Conservation (phyloP, 2,113 vertebrate species). For the Heterotis niloticus region DNA sequence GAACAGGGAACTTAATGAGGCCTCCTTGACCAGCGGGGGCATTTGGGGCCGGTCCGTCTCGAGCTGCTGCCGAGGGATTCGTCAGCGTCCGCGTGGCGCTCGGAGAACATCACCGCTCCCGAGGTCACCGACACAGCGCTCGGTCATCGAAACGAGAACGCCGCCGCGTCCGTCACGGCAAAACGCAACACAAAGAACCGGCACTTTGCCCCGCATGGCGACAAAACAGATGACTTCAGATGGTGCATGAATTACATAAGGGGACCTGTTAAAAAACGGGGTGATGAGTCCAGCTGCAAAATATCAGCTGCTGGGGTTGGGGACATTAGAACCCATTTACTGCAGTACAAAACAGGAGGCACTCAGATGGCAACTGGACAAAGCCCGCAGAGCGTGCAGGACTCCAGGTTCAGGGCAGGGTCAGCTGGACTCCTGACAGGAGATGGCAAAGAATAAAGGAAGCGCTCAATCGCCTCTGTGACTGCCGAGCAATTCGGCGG, state of each 20-base stretch:
- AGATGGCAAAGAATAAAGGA: no score
- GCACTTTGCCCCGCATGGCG: neutral
- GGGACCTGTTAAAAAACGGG: no score
- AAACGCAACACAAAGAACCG: neutral
- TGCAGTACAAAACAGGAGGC: no score
- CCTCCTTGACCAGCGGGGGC: slow-evolving; percentile 16
- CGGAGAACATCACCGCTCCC: neutral
- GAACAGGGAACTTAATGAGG: slow-evolving; percentile 3
- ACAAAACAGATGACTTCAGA: neutral
- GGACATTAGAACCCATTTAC: no score
- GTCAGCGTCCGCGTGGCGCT: neutral
- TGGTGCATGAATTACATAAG: neutral
- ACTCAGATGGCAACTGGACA: no score
- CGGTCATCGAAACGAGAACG: slow-evolving; percentile 1
- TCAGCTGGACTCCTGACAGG: no score
- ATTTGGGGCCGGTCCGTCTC: neutral
- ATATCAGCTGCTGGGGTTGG: no score
- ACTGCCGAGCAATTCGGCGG: neutral
- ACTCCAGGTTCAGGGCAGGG: no score
- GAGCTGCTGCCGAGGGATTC: neutral
- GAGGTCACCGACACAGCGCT: neutral
- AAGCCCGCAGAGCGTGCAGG: no score
- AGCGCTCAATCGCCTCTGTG: no score
- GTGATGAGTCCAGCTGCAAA: no score
- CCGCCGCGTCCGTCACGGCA: neutral